Evolutionary conservation across 2,113 vertebrate species (phyloP), one percentile per base, ranked within the genome.

Genomic region (Odontophorus gujanensis): DNA sequence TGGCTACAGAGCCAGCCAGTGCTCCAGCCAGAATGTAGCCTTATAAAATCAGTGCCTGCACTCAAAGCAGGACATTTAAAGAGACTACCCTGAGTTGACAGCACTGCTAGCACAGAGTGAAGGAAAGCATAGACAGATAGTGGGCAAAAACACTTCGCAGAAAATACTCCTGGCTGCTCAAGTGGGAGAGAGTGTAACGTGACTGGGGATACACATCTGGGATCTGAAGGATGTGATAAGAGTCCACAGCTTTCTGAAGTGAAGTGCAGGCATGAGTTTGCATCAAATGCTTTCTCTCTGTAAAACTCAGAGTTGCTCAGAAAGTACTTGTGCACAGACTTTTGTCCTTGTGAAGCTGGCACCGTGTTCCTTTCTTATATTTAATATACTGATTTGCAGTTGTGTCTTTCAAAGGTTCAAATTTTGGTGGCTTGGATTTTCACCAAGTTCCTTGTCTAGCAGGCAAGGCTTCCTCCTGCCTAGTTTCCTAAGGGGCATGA

Each of bases 111-210:
- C 51, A 34, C 42, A 13, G 26, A 93, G 61, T 50, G 73, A 78
- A 81, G 61, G 51, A 68, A 91, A 90, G 68, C 63, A 81, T 68
- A 93, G 72, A 40, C 38, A 72, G 69, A n/a, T 36, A 47, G 79
- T 53, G 82, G 89, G 72, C n/a, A 78, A 93, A 94, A 95, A 51
- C 86, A 93, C 78, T 92, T 92, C 58, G 73, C 69, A 92, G 73
- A 81, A 88, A 87, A 45, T 68, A 14, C 36, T 85, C 22, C 69
- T 61, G 57, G 51, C 65, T 68, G 48, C 82, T 92, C 0, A 3
- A 81, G 85, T 88, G 76, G 93, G 80, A 79, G 4, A 1, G 67
- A 83, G 92, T 34, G 2, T 82, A 50, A 79, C 0, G 5, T 86
- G 91, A 66, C 58, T 43, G 17, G 40, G 32, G 63, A 30, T 50